Evolutionary conservation across 2,113 vertebrate species (phyloP).

Genomic region (Tachycineta bicolor): DNA sequence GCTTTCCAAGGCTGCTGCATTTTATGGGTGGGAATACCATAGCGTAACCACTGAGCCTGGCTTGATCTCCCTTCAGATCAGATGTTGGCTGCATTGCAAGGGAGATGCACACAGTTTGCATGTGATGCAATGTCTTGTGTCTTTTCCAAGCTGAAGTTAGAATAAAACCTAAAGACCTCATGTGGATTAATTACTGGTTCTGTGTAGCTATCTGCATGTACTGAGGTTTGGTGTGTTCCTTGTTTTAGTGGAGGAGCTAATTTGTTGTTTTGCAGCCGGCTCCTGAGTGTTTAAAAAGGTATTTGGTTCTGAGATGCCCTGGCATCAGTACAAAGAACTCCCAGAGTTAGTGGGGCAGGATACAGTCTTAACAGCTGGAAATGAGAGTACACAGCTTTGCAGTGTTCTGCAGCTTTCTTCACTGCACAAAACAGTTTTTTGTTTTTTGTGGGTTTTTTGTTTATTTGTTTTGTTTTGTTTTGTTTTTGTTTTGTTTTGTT

Average conservation of each 20-base stretch:
- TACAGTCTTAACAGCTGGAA: too few relatives aligned
- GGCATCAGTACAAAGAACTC: background rate
- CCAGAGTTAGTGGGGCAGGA: background rate
- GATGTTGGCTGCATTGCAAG: background rate
- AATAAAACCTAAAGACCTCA: background rate
- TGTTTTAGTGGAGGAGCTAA: background rate
- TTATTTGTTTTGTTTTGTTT: too few relatives aligned
- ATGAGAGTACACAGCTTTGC: too few relatives aligned
- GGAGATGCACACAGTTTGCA: rapidly evolving
- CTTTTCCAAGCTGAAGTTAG: background rate
- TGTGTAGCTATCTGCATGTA: background rate
- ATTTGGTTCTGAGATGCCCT: background rate
- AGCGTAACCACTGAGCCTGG: background rate
- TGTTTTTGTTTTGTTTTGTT: too few relatives aligned
- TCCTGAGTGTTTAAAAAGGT: background rate
- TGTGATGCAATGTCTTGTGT: background rate
- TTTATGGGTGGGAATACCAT: background rate
- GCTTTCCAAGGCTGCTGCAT: background rate
- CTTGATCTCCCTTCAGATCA: background rate
- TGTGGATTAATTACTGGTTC: background rate
- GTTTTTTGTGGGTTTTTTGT: too few relatives aligned
- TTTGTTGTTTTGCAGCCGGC: background rate
- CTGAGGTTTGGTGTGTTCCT: background rate
- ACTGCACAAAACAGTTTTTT: too few relatives aligned
- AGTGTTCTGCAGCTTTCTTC: too few relatives aligned